Evolutionary conservation across 2,113 vertebrate genomes (phyloP).

Genomic region (Leptobrachium leishanense): DNA sequence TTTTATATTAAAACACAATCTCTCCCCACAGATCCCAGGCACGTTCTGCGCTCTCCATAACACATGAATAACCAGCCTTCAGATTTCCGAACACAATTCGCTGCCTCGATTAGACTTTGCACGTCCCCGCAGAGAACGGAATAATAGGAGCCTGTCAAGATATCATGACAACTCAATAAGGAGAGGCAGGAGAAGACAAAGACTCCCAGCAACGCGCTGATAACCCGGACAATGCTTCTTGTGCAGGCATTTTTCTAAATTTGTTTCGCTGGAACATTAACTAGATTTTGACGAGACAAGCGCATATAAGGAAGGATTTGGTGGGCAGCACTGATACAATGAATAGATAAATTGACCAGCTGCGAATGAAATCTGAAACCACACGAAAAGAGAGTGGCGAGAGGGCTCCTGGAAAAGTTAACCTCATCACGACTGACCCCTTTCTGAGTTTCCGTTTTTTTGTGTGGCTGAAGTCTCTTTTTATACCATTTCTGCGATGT

Average conservation of each 20-base stretch:
- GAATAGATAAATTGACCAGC: too few relatives aligned
- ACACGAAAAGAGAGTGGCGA: too few relatives aligned
- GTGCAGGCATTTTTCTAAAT: constrained; percentile 11
- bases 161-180: constrained; percentile 51
- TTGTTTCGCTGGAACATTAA: constrained; percentile 30
- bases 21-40: constrained; percentile 35
- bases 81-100: constrained; percentile 47
- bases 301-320: neutral
- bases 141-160: constrained; percentile 50
- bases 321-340: neutral
- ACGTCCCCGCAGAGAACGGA: constrained; percentile 42
- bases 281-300: constrained; percentile 10
- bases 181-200: constrained; percentile 46
- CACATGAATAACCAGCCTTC: constrained; percentile 49
- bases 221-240: constrained; percentile 29
- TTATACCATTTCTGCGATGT: too few relatives aligned
- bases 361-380: too few relatives aligned
- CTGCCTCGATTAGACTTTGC: constrained; percentile 44
- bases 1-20: constrained; percentile 43
- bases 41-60: constrained; percentile 33
- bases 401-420: too few relatives aligned
- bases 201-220: constrained; percentile 15
- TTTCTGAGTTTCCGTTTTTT: too few relatives aligned
- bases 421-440: too few relatives aligned
- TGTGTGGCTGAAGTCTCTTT: too few relatives aligned